Evolutionary conservation across 1,140 invertebrate species (phyloP).

Genomic region (Adoxophyes honmai): DNA sequence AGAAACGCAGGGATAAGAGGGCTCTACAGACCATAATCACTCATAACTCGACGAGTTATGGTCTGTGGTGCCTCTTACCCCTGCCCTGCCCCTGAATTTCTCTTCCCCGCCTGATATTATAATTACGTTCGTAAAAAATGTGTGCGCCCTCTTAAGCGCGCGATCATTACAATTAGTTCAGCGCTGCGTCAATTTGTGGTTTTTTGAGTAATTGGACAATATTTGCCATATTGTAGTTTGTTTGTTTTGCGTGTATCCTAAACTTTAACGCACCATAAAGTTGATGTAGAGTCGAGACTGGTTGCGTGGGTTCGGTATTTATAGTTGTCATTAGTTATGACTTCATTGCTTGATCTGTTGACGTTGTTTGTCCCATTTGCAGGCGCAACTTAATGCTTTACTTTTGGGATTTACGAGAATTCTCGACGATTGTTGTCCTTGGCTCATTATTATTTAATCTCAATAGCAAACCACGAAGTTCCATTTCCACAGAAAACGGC

Average conservation of each 20-base stretch:
- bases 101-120: too few species aligned
- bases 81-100: too few species aligned
- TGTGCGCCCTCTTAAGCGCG: too few species aligned
- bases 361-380: constrained; percentile 22
- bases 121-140: too few species aligned
- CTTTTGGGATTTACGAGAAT: background rate
- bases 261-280: constrained; percentile 30
- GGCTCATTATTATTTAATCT: too few species aligned
- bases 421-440: background rate
- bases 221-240: background rate
- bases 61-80: too few species aligned
- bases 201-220: background rate
- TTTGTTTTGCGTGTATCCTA: background rate
- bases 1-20: too few species aligned
- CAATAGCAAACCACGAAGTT: too few species aligned
- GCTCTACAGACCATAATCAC: too few species aligned
- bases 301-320: constrained; percentile 54
- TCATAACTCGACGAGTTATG: too few species aligned
- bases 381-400: too few species aligned
- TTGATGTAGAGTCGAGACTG: constrained; percentile 34
- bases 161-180: constrained; percentile 7
- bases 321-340: constrained; percentile 55
- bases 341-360: constrained; percentile 47
- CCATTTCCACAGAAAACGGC: constrained; percentile 13
- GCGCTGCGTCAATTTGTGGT: constrained; percentile 2